A percentile compares a stretch with the other conserved stretches of the same genome.
Evolutionary conservation across 92 coral and sea anemone genomes (phyloP).

Genomic region (Umimayanthus kanabou): DNA sequence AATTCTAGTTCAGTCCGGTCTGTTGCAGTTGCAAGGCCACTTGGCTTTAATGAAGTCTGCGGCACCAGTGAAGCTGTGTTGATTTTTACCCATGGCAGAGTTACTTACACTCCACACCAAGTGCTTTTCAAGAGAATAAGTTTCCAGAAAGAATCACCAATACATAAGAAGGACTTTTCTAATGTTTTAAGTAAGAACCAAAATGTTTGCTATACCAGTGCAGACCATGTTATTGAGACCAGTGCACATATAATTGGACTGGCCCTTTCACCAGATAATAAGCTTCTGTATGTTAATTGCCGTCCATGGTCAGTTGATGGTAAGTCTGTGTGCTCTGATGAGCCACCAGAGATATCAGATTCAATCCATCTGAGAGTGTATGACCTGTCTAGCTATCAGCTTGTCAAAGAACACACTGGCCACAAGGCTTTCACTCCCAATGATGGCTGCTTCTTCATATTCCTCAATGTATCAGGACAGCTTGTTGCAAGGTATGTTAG

Average conservation of each 20-base stretch:
- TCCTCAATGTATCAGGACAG: constrained; percentile 70
- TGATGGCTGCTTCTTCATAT: constrained; percentile 83
- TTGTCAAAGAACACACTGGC: constrained; percentile 68
- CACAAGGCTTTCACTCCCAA: constrained; percentile 85
- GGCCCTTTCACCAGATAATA: constrained; percentile 71
- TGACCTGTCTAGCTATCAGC: constrained; percentile 62
- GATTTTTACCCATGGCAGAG: constrained; percentile 80
- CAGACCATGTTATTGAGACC: constrained; percentile 78
- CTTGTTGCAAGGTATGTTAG: constrained; percentile 78
- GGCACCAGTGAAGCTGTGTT: constrained; percentile 43
- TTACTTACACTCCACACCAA: constrained; percentile 83
- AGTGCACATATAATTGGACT: constrained; percentile 81
- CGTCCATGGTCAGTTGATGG: constrained; percentile 68
- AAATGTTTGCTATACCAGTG: constrained; percentile 41
- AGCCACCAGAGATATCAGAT: constrained; percentile 71
- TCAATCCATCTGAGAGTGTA: constrained; percentile 70
- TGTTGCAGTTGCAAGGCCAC: constrained; percentile 71
- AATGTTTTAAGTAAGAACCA: not conserved
- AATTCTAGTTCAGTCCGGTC: constrained; percentile 82
- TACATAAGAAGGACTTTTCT: not conserved
- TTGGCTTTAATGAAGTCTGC: not conserved
- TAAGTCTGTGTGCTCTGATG: constrained; percentile 25
- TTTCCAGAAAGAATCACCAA: not conserved
- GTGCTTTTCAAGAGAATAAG: constrained; percentile 65
- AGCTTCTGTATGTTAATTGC: constrained; percentile 80